These are phyloP conservation scores for Papilio aristodemus DNA, from an alignment of 1,140 invertebrate genomes.

Conservation along the genomic window DNA sequence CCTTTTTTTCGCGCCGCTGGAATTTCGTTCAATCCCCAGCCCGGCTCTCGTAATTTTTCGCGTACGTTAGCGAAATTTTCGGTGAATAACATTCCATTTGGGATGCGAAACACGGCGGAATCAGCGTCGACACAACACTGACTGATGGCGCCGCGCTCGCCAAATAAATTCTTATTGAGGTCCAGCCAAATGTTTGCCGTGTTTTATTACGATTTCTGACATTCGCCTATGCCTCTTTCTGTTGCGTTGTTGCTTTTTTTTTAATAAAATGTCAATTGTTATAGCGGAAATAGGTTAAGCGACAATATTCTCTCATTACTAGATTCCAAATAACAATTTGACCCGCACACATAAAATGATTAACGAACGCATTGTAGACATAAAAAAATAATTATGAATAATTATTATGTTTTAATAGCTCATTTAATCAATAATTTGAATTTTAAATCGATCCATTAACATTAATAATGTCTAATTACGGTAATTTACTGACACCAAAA, in stretches of 20 bases:
- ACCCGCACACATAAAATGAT: too few relatives aligned
- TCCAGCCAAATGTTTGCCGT: conserved; percentile 31
- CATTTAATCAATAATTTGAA: too few relatives aligned
- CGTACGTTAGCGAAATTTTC: conserved; percentile 73
- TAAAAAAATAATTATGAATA: too few relatives aligned
- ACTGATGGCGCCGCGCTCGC: conserved; percentile 71
- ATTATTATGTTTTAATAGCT: too few relatives aligned
- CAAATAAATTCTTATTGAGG: conserved; percentile 66
- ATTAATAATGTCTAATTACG: too few relatives aligned
- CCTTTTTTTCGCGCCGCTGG: conserved; percentile 70
- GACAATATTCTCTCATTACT: not conserved
- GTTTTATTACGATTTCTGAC: conserved; percentile 30
- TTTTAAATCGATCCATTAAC: too few relatives aligned
- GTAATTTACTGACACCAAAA: too few relatives aligned
- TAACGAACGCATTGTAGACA: too few relatives aligned
- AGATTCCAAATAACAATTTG: too few relatives aligned
- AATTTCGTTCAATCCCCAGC: conserved; percentile 76
- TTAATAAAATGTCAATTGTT: conserved; percentile 7
- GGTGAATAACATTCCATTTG: conserved; percentile 79
- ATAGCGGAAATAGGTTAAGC: not conserved
- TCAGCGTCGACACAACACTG: conserved; percentile 75
- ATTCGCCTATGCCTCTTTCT: conserved; percentile 8
- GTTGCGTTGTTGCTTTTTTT: not conserved
- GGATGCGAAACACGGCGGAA: conserved; percentile 74
- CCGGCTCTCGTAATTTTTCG: conserved; percentile 74